phyloP scores from a whole-genome alignment of 2,113 vertebrate genomes.

The Perognathus longimembris region DNA sequence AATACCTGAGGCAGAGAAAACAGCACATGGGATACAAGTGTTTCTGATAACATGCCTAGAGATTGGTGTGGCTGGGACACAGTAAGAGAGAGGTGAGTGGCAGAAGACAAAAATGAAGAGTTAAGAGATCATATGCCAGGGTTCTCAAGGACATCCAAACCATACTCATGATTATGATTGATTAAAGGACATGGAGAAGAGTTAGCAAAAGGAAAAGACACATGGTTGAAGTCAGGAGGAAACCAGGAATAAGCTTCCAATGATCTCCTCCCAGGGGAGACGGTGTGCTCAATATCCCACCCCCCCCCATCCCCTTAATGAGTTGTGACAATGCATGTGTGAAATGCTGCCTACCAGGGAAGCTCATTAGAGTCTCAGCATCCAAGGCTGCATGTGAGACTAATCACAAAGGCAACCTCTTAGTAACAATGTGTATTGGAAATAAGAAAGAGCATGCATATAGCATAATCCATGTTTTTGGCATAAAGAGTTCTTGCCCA shows the following conservation, averaged over 20 bases:
- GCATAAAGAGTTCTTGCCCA: neutral
- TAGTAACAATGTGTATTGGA: neutral
- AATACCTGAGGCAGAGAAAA: neutral
- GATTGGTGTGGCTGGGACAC: neutral
- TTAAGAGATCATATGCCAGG: rapidly evolving
- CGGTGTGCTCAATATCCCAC: neutral
- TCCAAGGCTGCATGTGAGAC: neutral
- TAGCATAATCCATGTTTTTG: neutral
- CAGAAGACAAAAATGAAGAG: neutral
- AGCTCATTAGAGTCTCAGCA: neutral
- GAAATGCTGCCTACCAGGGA: neutral
- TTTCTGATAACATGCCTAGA: neutral
- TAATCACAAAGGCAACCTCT: neutral
- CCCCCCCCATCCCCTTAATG: too few relatives aligned
- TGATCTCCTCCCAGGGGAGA: neutral
- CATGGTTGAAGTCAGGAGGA: neutral
- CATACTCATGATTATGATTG: neutral
- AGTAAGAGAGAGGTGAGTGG: neutral
- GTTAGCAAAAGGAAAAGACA: neutral
- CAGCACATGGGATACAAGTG: neutral
- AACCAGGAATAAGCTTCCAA: neutral
- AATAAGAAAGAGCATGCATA: neutral
- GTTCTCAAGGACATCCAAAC: neutral
- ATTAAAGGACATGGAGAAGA: neutral
- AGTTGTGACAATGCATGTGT: neutral